phyloP scores from a whole-genome alignment of 2,888 invertebrate species.

The Rambutsinella grinnellia region DNA sequence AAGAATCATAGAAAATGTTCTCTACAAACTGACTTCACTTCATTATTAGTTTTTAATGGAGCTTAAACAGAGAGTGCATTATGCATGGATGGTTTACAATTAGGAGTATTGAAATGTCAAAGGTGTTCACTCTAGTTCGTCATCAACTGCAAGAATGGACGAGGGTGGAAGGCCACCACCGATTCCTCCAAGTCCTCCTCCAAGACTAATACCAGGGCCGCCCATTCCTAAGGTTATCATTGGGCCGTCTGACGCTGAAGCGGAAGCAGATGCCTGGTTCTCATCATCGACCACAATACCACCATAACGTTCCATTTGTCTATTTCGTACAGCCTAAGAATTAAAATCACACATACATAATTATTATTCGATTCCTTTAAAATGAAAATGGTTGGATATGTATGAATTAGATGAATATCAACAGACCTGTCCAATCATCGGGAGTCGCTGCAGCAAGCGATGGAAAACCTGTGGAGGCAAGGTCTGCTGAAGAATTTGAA shows the following conservation, averaged over 20 bases:
- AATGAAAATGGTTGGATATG: background rate
- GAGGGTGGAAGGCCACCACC: conserved; percentile 20
- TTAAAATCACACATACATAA: background rate
- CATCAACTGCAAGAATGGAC: conserved; percentile 59
- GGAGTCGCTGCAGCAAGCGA: conserved; percentile 85
- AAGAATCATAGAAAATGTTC: background rate
- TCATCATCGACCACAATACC: conserved; percentile 37
- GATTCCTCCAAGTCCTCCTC: conserved; percentile 14
- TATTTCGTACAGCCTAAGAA: conserved; percentile 60
- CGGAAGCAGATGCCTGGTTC: conserved; percentile 8
- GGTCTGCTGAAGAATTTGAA: conserved; percentile 93
- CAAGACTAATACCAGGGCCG: conserved; percentile 21
- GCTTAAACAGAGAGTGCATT: background rate
- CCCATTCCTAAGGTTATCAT: conserved; percentile 47
- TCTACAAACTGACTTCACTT: background rate
- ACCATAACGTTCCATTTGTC: conserved; percentile 63
- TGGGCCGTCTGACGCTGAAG: conserved; percentile 34
- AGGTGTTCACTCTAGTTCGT: conserved; percentile 61
- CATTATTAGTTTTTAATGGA: background rate
- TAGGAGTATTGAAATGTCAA: conserved; percentile 14
- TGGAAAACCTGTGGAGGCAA: conserved; percentile 96
- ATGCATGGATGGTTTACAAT: background rate
- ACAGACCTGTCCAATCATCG: conserved; percentile 74
- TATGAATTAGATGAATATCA: conserved; percentile 1
- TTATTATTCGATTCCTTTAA: too few species aligned